A percentile compares a stretch with the other conserved stretches of the same genome.
phyloP scores from a whole-genome alignment of 2,797 vertebrate genomes.

The Enteromius radiatus region DNA sequence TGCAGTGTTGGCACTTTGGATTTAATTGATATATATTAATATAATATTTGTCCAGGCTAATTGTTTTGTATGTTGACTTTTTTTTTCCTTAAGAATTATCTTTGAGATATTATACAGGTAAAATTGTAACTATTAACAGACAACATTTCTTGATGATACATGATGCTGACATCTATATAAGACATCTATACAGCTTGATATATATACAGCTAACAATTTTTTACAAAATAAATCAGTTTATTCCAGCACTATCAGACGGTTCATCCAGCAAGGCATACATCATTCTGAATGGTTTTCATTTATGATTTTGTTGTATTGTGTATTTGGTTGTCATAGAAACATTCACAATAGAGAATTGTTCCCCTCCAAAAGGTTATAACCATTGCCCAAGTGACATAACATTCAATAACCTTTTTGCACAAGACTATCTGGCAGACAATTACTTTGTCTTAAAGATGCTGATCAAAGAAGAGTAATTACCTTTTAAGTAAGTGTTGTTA shows the following conservation, averaged over 20 bases:
- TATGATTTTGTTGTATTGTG: neutral
- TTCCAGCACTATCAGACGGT: neutral
- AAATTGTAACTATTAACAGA: neutral
- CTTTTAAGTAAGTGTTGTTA: neutral
- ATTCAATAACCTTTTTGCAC: neutral
- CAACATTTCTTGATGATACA: neutral
- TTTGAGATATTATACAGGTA: neutral
- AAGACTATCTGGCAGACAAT: neutral
- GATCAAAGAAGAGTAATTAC: neutral
- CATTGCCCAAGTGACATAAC: neutral
- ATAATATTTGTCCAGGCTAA: neutral
- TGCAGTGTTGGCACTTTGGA: neutral
- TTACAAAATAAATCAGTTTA: neutral
- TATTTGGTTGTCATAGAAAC: constrained; percentile 31
- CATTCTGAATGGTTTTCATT: constrained; percentile 3
- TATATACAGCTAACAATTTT: neutral
- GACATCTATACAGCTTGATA: too few relatives aligned
- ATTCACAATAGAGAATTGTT: neutral
- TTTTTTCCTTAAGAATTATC: too few relatives aligned
- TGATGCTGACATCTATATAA: too few relatives aligned
- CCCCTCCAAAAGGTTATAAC: neutral
- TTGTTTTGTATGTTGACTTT: neutral
- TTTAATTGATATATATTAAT: neutral
- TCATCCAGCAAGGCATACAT: neutral
- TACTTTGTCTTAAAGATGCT: constrained; percentile 14